These are phyloP conservation scores for Apteryx owenii DNA, from an alignment of 2,113 vertebrate species.

Conservation along the genomic window DNA sequence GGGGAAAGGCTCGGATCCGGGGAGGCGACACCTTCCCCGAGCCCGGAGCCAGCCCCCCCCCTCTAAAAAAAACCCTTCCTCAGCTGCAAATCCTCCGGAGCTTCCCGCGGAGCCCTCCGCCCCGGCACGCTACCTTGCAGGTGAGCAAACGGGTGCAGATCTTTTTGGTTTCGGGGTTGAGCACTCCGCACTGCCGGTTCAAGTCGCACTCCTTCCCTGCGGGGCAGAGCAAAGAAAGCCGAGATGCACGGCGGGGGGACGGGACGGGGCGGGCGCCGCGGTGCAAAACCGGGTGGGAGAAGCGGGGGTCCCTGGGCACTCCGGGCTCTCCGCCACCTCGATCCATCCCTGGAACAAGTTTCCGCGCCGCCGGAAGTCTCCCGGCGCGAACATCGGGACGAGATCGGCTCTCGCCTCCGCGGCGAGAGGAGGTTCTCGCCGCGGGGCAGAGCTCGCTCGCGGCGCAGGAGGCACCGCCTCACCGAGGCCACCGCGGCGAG, in stretches of 20 bases:
- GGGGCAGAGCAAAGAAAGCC: background rate
- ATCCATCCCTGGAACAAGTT: no score
- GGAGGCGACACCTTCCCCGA: no score
- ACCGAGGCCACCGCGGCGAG: background rate
- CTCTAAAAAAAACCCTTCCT: no score
- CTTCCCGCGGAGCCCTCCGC: background rate
- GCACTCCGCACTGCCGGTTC: slow-evolving; percentile 92
- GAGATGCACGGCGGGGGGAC: background rate
- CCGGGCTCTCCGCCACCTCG: background rate
- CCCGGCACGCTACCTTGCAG: slow-evolving; percentile 86
- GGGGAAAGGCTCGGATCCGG: background rate
- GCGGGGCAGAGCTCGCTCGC: background rate
- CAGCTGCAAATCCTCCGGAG: background rate
- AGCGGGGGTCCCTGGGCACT: background rate
- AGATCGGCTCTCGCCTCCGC: background rate
- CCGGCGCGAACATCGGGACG: background rate
- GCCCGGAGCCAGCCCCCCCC: no score
- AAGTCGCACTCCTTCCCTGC: slow-evolving; percentile 92
- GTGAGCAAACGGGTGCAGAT: slow-evolving; percentile 93
- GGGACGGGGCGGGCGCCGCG: background rate
- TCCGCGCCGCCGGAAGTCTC: background rate
- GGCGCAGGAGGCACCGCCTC: background rate
- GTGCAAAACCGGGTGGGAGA: background rate
- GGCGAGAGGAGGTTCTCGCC: background rate
- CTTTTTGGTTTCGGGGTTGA: slow-evolving; percentile 92